Evolutionary conservation across 37 sponge, comb jelly and placozoan genomes (phyloP), one percentile per base, ranked within the genome.

Genomic region (Hormiphora californensis): DNA sequence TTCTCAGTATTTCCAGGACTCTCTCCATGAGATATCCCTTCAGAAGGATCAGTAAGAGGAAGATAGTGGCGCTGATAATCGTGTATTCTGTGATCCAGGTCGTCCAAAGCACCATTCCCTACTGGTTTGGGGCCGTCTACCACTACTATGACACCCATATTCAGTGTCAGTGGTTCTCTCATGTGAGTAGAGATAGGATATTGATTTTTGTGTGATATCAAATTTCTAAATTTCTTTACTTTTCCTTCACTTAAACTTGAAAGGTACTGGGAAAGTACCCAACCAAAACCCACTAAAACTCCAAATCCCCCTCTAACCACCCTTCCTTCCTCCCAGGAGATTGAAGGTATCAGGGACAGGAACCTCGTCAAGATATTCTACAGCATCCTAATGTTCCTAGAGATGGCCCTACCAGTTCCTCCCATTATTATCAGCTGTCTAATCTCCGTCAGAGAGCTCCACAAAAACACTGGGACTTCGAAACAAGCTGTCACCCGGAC

Each of bases 131-230:
- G 27, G n/a, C 23, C n/a, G 30, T 57, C 30, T 57, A 57, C 61
- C n/a, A 57, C 30, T 57, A 57, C 61, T 57, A 21, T 57, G 61
- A 57, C 61, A 57, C 61, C 7, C 61, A 57, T 30, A 57, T 57
- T 57, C 61, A 57, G 23, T 57, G 61, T 57, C 61, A 57, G 23
- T 57, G 61, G 61, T 57, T 57, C n/a, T 19, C 61, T 5, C 61
- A 57, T 12, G 61, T 57, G 27, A 57, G 61, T 57, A 19, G n/a
- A n/a, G n/a, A n/a, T n/a, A n/a, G n/a, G n/a, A n/a, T n/a, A 21
- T 12, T 12, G n/a, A 5, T 28, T 57, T 12, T 19, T 57, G n/a
- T 57, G n/a, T 57, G n/a, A 9, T 49, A 49, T 15, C 53, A 49
- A 49, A 17, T 49, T 17, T 49, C 9, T 9, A 17, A 17, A 49